These are phyloP conservation scores for Pelvicachromis taeniatus DNA, from an alignment of 2,113 vertebrate species.

Conservation along the genomic window DNA sequence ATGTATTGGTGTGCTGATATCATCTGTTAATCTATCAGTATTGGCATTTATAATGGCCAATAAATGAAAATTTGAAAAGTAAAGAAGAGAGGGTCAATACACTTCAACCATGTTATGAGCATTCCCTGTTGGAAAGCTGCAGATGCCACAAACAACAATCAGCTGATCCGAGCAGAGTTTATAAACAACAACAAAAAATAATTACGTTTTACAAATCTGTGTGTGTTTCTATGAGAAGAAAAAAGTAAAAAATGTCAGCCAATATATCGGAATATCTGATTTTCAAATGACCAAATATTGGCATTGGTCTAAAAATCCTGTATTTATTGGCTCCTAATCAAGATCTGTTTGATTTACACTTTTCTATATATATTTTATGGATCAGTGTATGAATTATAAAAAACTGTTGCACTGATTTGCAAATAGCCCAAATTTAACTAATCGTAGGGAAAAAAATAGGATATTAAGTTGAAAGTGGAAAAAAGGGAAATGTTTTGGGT, in stretches of 20 bases:
- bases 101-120: neutral
- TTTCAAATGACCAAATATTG: neutral
- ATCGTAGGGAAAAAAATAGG: neutral
- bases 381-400: neutral
- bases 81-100: neutral
- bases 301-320: neutral
- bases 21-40: too few species aligned
- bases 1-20: neutral
- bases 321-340: neutral
- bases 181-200: neutral
- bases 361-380: too few species aligned
- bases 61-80: neutral
- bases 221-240: neutral
- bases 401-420: neutral
- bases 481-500: neutral
- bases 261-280: neutral
- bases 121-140: neutral
- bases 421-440: neutral
- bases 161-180: neutral
- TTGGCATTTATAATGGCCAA: too few species aligned
- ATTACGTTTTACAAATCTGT: neutral
- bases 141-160: neutral
- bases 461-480: too few species aligned
- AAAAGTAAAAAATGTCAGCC: too few species aligned
- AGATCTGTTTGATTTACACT: neutral